Conservation (phyloP, 2,888 invertebrate species). For the Escarpia spicata region DNA sequence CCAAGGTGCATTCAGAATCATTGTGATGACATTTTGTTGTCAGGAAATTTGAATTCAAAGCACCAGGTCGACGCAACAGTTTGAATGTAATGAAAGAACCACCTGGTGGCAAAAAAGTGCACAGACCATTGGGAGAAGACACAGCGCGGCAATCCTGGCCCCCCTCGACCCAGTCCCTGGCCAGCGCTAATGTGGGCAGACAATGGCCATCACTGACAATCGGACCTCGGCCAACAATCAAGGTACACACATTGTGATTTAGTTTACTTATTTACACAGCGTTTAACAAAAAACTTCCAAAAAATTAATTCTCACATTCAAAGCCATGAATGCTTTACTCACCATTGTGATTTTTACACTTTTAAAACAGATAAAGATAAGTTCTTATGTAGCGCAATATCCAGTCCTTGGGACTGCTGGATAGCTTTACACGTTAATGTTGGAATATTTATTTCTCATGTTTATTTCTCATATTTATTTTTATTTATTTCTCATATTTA, state of each 20-base stretch:
- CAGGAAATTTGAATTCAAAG: slow-evolving; percentile 6
- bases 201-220: neutral
- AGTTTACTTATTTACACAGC: neutral
- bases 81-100: neutral
- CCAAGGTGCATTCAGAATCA: neutral
- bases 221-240: neutral
- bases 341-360: too few relatives aligned
- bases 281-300: too few relatives aligned
- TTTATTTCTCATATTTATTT: too few relatives aligned
- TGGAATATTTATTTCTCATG: too few relatives aligned
- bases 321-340: too few relatives aligned
- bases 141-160: neutral
- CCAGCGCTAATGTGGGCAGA: neutral
- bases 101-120: neutral
- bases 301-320: too few relatives aligned
- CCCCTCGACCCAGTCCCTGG: neutral
- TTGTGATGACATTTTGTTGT: neutral
- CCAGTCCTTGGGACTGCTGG: too few relatives aligned
- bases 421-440: too few relatives aligned
- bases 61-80: neutral
- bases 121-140: neutral
- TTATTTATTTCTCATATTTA: too few relatives aligned
- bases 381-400: too few relatives aligned
- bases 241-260: neutral
- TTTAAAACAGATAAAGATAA: too few relatives aligned